Conservation (phyloP, 2,888 invertebrate genomes). For the Caenorhabditis plicata region DNA sequence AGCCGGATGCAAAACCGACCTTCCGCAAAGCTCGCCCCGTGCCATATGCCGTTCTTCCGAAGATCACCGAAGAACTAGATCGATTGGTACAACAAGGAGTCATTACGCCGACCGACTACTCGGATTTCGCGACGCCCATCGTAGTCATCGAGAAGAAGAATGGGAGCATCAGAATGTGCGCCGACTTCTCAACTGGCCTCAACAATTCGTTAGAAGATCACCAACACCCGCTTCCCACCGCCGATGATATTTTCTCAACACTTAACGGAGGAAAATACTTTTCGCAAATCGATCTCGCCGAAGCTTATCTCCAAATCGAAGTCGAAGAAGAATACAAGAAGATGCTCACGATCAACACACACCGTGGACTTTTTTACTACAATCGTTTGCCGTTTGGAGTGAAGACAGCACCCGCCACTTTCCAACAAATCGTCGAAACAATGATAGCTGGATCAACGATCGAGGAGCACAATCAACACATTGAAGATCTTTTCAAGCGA, state of each 20-base stretch:
- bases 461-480: conserved; percentile 18
- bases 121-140: conserved; percentile 47
- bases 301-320: conserved; percentile 48
- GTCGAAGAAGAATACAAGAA: conserved; percentile 32
- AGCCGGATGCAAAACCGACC: too few species aligned
- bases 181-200: conserved; percentile 46
- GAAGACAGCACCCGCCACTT: conserved; percentile 41
- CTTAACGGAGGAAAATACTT: conserved; percentile 39
- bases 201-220: conserved; percentile 33
- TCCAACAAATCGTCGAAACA: conserved; percentile 38
- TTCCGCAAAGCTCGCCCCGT: conserved; percentile 17
- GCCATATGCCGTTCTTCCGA: conserved; percentile 9
- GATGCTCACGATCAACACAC: conserved; percentile 41
- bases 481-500: conserved; percentile 19
- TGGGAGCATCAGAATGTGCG: conserved; percentile 42
- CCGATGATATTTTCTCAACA: conserved; percentile 36
- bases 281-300: conserved; percentile 41
- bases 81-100: conserved; percentile 23
- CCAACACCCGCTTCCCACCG: conserved; percentile 41
- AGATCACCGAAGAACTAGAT: conserved; percentile 17
- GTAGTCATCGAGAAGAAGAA: conserved; percentile 40
- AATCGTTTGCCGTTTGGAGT: conserved; percentile 47
- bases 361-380: conserved; percentile 41
- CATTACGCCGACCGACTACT: conserved; percentile 24
- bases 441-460: conserved; percentile 22